Evolutionary conservation across 1,140 invertebrate genomes (phyloP).

Genomic region (Colletes gigas): DNA sequence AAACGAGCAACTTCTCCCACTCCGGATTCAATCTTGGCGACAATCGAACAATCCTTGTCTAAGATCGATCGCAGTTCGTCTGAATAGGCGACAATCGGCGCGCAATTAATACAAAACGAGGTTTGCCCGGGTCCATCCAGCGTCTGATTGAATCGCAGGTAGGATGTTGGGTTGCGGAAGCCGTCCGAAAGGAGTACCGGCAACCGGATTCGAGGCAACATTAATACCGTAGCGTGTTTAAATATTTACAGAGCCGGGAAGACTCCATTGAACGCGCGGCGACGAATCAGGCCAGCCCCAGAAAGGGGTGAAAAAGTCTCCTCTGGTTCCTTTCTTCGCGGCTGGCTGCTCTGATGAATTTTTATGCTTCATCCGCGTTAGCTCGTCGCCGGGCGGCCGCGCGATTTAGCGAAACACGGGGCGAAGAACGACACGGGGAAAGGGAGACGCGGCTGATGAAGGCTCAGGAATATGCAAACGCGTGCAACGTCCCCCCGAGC

Average conservation of each 20-base stretch:
- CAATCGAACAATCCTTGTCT: neutral
- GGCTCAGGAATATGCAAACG: conserved; percentile 53
- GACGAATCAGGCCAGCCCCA: neutral
- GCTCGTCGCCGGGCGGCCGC: neutral
- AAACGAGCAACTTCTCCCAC: neutral
- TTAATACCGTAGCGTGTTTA: conserved; percentile 19
- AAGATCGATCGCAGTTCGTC: neutral
- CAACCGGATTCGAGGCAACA: neutral
- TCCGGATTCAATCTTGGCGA: neutral
- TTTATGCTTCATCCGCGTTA: conserved; percentile 37
- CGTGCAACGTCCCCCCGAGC: conserved; percentile 27
- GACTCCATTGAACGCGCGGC: neutral
- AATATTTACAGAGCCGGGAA: conserved; percentile 27
- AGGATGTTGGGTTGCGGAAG: neutral
- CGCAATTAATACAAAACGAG: conserved; percentile 24
- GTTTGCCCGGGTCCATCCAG: neutral
- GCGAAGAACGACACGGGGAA: neutral
- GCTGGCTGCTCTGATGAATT: conserved; percentile 46
- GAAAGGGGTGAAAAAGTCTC: neutral
- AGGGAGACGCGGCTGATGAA: conserved; percentile 40
- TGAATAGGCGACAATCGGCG: neutral
- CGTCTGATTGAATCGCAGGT: conserved; percentile 1
- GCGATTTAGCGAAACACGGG: conserved; percentile 22
- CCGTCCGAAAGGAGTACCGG: neutral
- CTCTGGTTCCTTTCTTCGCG: neutral